These are phyloP conservation scores for Anas bernieri DNA, from an alignment of 2,797 vertebrate genomes.

Conservation along the genomic window DNA sequence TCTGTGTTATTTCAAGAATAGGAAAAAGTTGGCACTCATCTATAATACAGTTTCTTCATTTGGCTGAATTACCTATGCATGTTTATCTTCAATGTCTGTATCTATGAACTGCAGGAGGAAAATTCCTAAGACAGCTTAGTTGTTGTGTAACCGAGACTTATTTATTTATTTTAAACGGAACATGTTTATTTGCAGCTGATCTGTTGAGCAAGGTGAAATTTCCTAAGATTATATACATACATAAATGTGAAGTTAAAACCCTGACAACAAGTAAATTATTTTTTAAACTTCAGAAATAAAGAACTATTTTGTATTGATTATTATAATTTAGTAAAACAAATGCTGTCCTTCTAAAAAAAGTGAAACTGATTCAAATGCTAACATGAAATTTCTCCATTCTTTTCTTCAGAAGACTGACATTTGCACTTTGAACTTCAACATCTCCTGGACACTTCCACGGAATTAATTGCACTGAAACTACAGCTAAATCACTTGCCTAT, in stretches of 20 bases:
- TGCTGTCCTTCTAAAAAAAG: background rate
- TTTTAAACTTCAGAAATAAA: background rate
- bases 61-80: background rate
- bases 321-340: background rate
- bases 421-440: background rate
- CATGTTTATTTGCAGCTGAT: background rate
- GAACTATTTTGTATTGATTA: background rate
- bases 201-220: background rate
- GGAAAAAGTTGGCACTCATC: background rate
- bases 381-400: background rate
- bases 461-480: background rate
- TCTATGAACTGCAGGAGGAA: background rate
- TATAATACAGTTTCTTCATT: background rate
- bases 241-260: background rate
- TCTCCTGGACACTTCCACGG: background rate
- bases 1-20: background rate
- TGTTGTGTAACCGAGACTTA: background rate
- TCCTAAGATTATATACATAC: background rate
- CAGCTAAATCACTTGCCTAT: background rate
- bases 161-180: background rate
- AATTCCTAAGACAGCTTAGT: slow-evolving; percentile 4
- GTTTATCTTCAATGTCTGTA: background rate
- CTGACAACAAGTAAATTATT: background rate
- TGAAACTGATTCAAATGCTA: background rate
- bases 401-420: background rate